Base-by-base conservation (phyloP, 2,113 vertebrate species). In the Pongo pygmaeus region DNA sequence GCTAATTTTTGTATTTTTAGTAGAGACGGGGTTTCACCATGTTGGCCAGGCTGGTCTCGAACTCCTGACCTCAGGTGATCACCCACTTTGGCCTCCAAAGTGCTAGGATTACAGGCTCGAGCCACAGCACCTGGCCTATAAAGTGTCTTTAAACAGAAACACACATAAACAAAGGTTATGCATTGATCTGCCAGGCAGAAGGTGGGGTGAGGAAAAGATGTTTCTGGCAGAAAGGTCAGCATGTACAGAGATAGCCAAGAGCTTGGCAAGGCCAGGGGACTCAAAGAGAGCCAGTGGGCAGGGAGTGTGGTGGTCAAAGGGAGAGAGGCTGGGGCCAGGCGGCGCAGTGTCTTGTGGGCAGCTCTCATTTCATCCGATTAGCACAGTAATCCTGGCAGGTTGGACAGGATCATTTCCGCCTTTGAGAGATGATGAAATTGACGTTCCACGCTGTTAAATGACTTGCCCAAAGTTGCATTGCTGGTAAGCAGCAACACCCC, bases 331-430 rank as follows among this genome's bases (percentile, higher is more conserved):
- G 48, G 40, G 67, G 35, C 81, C 89, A 14, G 83, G 83, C 40
- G 78, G 43, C 67, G 14, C 25, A 20, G 48, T 12, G 52, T 52
- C 86, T 79, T n/a, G 74, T 74, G 84, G 74, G 40, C 40, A 70
- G 74, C 88, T 88, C 75, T 90, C 55, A 8, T 81, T 94, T 94
- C 43, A 72, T 89, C 90, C 14, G 0, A 9, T 96, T 84, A 92
- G 52, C 81, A 16, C 14, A 14, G 69, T 64, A 64, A 94, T 84
- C 38, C 77, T 81, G 74, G 84, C 77, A 67, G 80, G 20, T 43
- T 35, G 50, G 72, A 57, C 74, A 8, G 89, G 52, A 64, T 75
- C 3, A 0, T 85, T 72, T 91, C 90, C 1, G 6, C 74, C 69
- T 97, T 78, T 87, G 80, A 95, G n/a, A 84, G 48, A 40, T 87